A percentile compares a stretch with the other conserved stretches of the same genome.
Evolutionary conservation across 2,888 invertebrate species (phyloP).

Genomic region (Neria commutata): DNA sequence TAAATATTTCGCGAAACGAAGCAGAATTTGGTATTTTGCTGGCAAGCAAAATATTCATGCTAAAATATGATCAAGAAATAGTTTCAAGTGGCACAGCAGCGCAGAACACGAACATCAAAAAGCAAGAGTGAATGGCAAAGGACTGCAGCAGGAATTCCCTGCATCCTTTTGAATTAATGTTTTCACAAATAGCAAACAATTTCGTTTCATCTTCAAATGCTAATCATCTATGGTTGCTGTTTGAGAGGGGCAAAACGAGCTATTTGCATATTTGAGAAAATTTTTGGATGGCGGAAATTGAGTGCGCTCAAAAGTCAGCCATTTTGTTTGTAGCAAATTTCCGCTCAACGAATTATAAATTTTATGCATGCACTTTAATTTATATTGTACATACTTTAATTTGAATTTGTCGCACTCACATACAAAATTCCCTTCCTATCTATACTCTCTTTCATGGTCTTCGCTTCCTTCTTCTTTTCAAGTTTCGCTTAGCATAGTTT

Average conservation of each 20-base stretch:
- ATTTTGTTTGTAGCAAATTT: no score
- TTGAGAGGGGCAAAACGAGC: neutral
- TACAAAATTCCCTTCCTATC: neutral
- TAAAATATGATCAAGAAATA: neutral
- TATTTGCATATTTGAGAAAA: neutral
- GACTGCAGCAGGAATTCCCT: neutral
- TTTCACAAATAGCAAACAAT: neutral
- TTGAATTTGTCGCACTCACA: neutral
- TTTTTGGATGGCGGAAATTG: neutral
- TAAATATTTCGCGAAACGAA: neutral
- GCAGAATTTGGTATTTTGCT: neutral
- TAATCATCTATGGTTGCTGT: neutral
- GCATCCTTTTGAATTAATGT: slow-evolving; percentile 1
- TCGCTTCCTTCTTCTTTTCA: neutral
- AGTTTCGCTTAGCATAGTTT: slow-evolving; percentile 2
- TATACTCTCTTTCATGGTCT: neutral
- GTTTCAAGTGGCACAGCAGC: neutral
- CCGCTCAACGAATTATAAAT: no score
- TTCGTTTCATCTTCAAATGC: neutral
- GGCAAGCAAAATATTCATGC: slow-evolving; percentile 1
- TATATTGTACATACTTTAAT: neutral
- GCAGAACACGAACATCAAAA: neutral
- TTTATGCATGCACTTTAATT: no score
- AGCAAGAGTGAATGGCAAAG: slow-evolving; percentile 1
- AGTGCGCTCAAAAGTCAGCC: no score